A percentile compares a stretch with the other conserved stretches of the same genome.
These are phyloP conservation scores for Numida meleagris DNA, from an alignment of 2,113 vertebrate genomes.

Conservation along the genomic window DNA sequence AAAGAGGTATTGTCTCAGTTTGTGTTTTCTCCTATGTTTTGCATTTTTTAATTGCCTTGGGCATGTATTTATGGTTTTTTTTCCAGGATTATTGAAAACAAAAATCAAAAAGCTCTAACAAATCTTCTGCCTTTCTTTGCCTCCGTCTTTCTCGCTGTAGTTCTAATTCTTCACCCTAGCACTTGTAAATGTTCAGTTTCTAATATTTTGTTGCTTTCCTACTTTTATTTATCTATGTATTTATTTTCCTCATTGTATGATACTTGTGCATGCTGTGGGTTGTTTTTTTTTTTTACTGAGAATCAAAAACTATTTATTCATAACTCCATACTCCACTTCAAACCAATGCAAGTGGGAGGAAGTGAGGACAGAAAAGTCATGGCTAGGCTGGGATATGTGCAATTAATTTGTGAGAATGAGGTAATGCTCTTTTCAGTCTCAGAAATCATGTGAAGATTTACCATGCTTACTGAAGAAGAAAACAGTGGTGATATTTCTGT, in stretches of 20 bases:
- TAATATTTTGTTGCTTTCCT: background rate
- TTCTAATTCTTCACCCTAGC: background rate
- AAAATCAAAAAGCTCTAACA: fast-evolving
- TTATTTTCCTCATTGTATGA: background rate
- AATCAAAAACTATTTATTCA: background rate
- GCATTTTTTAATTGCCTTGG: background rate
- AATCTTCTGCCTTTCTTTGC: background rate
- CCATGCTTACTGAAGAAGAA: background rate
- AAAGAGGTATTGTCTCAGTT: background rate
- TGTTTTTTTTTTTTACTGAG: background rate
- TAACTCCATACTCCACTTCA: too few species aligned
- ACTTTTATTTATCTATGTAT: background rate
- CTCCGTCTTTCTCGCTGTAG: background rate
- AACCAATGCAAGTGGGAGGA: background rate
- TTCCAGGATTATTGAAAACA: background rate
- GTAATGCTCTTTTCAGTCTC: background rate
- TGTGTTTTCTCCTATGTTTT: background rate
- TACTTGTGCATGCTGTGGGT: background rate
- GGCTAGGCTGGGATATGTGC: background rate
- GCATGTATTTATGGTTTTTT: background rate
- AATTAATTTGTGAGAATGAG: background rate
- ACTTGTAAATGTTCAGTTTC: background rate
- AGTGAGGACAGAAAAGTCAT: background rate
- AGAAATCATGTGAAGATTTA: background rate
- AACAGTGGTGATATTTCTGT: background rate